Base-by-base conservation (phyloP, 2,888 invertebrate species). In the Heliconius ismenius region DNA sequence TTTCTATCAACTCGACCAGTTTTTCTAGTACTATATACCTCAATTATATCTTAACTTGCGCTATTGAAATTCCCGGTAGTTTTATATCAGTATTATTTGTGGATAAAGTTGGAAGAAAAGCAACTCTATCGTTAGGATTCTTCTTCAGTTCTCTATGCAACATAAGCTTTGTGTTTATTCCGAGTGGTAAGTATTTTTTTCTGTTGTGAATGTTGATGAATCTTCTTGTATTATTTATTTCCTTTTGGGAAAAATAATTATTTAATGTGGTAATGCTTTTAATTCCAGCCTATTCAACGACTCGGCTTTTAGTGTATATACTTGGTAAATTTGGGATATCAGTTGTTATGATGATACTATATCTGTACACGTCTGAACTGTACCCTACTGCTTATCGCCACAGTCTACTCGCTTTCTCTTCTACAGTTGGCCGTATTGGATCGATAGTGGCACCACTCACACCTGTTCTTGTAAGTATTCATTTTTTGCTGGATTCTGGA, bases 311-410 rank as follows among this genome's bases (percentile, higher is more conserved):
- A 0, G 75, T 95, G 24, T 96, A 95, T 85, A 86, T 96, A 78
- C 85, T 95, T 77, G 96, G 96, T 26, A 96, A 96, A 87, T 94
- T 95, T 83, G 95, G 95, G 36, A 96, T 96, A 69, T 95, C 96
- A 0, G 91, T 95, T 79, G 95, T 96, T 69, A 95, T 96, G 85
- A 95, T 95, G 69, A 94, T 95, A 0, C 86, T 96, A 80, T 96
- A 96, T 86, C 92, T 96, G 81, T 96, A 93, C 84, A 96, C 96
- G 0, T 95, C 96, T 7, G 97, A 97, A 89, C 92, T 97, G 84
- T 97, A 96, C 86, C 97, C 97, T 2, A 97, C 97, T 28, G 95
- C 95, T 84, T 93, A 96, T 79, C 93, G 97, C 1, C 96, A 96
- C 87, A 95, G 95, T 67, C 89, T 96, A 78, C 93, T 96, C 49